Evolutionary conservation across 2,113 vertebrate species (phyloP), one percentile per base, ranked within the genome.

Genomic region (Oxygymnocypris stewartii): DNA sequence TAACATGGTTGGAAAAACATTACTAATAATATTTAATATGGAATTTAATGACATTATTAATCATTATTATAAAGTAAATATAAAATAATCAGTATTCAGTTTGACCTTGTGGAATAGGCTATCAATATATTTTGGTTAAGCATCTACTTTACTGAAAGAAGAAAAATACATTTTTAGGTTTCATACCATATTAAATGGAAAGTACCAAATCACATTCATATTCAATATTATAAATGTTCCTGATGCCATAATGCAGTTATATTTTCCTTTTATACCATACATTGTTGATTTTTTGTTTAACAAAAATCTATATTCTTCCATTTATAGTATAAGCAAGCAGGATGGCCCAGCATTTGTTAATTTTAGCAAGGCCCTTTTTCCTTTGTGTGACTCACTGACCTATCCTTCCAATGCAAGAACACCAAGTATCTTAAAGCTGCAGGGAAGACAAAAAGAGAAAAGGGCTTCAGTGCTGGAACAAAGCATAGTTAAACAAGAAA

Each of bases 401-500:
- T 87, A 73, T 87, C 65, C 83, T 47, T 67, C 82, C 84, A 85
- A 25, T 81, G 78, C 59, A 59, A 44, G 57, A 79, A 84, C 65
- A 65, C 65, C 65, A 80, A 83, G 82, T 83, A 44, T 73, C 49
- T 85, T 78, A 57, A 69, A 85, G 67, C 77, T 25, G 51, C 9
- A 67, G 35, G 63, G 49, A 86, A 81, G 37, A 54, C 10, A 54
- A 44, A 86, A 71, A 63, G 79, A 77, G 87, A 86, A 80, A 80
- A 77, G 88, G 35, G 61, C 81, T 85, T 51, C 65, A 77, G 28
- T 71, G 49, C 25, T 79, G 84, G 59, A 85, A 82, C 54, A 31
- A 84, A 86, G 85, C 44, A 86, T 69, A 86, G 87, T 84, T 84
- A 84, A 86, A 79, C 51, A 85, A 86, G 76, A 84, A 61, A 67